phyloP scores from a whole-genome alignment of 2,113 vertebrate genomes.

The Epinephelus cyanopodus region DNA sequence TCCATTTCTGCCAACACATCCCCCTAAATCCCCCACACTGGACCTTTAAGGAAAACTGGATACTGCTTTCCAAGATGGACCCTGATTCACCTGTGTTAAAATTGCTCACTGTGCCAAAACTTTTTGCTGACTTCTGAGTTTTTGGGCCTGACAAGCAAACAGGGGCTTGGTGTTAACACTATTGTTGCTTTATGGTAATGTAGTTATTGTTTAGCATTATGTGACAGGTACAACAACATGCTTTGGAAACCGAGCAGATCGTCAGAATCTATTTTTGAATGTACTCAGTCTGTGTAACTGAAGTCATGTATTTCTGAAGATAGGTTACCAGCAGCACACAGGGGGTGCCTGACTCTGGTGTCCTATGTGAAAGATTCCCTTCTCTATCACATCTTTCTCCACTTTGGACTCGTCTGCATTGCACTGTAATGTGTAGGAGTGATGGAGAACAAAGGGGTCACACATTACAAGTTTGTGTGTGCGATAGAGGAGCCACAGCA shows the following conservation, averaged over 20 bases:
- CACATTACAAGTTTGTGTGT: not conserved
- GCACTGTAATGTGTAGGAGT: not conserved
- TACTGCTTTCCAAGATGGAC: not conserved
- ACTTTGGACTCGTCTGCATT: not conserved
- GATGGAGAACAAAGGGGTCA: not conserved
- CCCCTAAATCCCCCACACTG: no score
- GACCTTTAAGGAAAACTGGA: not conserved
- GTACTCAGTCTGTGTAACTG: not conserved
- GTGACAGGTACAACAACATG: not conserved
- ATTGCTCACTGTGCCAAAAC: not conserved
- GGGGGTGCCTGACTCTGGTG: not conserved
- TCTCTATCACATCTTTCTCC: not conserved
- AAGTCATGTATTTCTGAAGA: not conserved
- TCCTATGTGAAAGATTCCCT: not conserved
- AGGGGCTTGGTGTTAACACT: not conserved
- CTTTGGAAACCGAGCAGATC: not conserved
- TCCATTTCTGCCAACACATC: no score
- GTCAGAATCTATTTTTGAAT: slow-evolving; percentile 1
- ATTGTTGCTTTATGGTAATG: not conserved
- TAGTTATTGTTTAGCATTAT: not conserved
- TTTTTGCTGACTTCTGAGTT: no score
- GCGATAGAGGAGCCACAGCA: not conserved
- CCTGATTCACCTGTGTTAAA: not conserved
- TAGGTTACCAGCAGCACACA: not conserved
- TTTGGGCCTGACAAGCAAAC: not conserved